Evolutionary conservation across 2,888 invertebrate species (phyloP).

Genomic region (Anarsia innoxiella): DNA sequence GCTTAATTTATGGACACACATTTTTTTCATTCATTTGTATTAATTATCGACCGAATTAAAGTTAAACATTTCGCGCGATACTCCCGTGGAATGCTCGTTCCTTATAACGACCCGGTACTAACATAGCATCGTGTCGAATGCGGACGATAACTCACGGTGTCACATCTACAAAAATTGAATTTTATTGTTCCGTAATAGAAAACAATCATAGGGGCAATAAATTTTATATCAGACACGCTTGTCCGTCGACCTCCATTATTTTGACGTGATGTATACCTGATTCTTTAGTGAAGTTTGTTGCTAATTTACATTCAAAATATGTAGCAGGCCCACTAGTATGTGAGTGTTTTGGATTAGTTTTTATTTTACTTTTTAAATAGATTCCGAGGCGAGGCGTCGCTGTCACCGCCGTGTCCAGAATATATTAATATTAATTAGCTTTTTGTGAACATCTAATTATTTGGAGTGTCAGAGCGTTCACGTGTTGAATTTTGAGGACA

Average conservation of each 20-base stretch:
- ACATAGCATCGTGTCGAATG: slow-evolving; percentile 41
- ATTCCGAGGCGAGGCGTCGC: slow-evolving; percentile 34
- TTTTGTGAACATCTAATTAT: slow-evolving; percentile 43
- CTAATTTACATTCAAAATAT: slow-evolving; percentile 61
- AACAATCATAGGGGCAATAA: slow-evolving; percentile 55
- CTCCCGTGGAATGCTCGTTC: slow-evolving; percentile 13
- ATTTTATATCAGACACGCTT: slow-evolving; percentile 49
- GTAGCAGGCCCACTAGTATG: slow-evolving; percentile 43
- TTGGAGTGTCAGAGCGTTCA: slow-evolving; percentile 23
- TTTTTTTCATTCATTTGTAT: slow-evolving; percentile 59
- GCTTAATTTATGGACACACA: slow-evolving; percentile 63
- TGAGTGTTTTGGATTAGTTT: slow-evolving; percentile 38
- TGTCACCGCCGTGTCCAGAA: slow-evolving; percentile 48
- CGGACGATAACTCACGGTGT: slow-evolving; percentile 35
- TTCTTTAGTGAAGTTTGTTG: slow-evolving; percentile 30
- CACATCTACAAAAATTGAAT: slow-evolving; percentile 31
- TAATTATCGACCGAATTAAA: slow-evolving; percentile 60
- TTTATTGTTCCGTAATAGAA: slow-evolving; percentile 50
- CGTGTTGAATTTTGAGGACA: slow-evolving; percentile 20
- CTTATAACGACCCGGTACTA: slow-evolving; percentile 19
- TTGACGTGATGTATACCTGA: slow-evolving; percentile 27
- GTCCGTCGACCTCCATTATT: slow-evolving; percentile 43
- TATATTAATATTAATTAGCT: slow-evolving; percentile 57
- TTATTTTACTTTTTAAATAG: slow-evolving; percentile 34
- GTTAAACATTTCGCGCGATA: slow-evolving; percentile 37